Conservation (phyloP, 1,140 invertebrate genomes). For the Calephelis nemesis region DNA sequence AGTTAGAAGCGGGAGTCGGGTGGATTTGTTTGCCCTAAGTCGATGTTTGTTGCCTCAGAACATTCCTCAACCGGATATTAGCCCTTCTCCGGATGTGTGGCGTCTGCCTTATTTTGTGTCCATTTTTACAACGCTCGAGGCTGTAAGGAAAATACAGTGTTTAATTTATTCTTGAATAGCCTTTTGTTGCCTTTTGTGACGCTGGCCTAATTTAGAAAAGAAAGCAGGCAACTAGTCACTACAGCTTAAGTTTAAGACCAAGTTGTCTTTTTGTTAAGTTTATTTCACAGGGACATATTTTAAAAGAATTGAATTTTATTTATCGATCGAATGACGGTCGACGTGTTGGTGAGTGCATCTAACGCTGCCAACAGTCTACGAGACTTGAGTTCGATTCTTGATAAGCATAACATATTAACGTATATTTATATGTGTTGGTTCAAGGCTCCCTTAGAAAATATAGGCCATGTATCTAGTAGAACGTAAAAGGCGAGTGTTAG, state of each 20-base stretch:
- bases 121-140: constrained; percentile 18
- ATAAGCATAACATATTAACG: too few species aligned
- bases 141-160: constrained; percentile 15
- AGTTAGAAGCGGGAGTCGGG: constrained; percentile 45
- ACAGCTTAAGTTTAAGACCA: background rate
- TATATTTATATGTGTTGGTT: too few species aligned
- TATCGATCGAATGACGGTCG: too few species aligned
- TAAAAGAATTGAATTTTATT: too few species aligned
- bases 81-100: constrained; percentile 54
- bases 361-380: too few species aligned
- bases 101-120: constrained; percentile 24
- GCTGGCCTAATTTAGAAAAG: constrained; percentile 27
- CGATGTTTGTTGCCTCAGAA: constrained; percentile 61
- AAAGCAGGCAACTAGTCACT: constrained; percentile 17
- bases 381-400: too few species aligned
- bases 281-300: too few species aligned
- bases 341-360: too few species aligned
- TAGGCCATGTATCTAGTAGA: too few species aligned
- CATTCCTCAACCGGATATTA: constrained; percentile 65
- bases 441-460: too few species aligned
- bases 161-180: constrained; percentile 32
- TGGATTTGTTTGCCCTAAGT: constrained; percentile 55
- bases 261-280: constrained; percentile 10
- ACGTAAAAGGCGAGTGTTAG: too few species aligned
- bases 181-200: constrained; percentile 24